Evolutionary conservation across 2,888 invertebrate genomes (phyloP), one percentile per base, ranked within the genome.

Genomic region (Trichopoda pennipes): DNA sequence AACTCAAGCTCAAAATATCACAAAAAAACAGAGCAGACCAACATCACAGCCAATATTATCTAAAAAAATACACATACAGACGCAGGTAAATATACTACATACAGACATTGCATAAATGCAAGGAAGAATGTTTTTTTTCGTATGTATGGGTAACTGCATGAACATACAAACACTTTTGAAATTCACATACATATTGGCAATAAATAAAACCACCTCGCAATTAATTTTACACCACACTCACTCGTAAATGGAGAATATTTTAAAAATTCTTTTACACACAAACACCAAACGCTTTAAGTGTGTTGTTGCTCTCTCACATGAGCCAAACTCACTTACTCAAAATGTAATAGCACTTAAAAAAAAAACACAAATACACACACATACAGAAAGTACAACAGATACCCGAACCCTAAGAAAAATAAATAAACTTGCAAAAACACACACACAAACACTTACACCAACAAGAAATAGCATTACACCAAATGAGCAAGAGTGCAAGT

Each of bases 401-500:
- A 76, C 55, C 61, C 69, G 61, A 77, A 70, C 77, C 77, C 69
- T 56, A 63, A 70, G 61, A 70, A 69, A 63, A 70, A 53, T 70
- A 49, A 77, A 77, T 38, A 69, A 77, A 51, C 49, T 38, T 23
- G 61, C 61, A 73, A 63, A 51, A 23, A 61, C 61, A 63, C 53
- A 16, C 35, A 21, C 42, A 56, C 58, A 21, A 32, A 73, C 19
- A 38, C 35, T 16, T 23, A 44, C n/a, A 4, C 32, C 53, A 70
- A 74, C 63, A 73, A 73, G 53, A 77, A 69, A 60, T 60, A 55
- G 68, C 73, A 75, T 82, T 82, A 81, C 81, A 82, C 72, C 70
- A 82, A 82, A 63, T 79, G 75, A 82, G 83, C 76, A 72, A 83
- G 78, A 73, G 80, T 56, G 80, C 70, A 75, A 28, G 75, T 61